Percentiles rank a stretch among this genome's conserved stretches.
phyloP scores from a whole-genome alignment of 2,888 invertebrate genomes.

The Agonum fuliginosum region DNA sequence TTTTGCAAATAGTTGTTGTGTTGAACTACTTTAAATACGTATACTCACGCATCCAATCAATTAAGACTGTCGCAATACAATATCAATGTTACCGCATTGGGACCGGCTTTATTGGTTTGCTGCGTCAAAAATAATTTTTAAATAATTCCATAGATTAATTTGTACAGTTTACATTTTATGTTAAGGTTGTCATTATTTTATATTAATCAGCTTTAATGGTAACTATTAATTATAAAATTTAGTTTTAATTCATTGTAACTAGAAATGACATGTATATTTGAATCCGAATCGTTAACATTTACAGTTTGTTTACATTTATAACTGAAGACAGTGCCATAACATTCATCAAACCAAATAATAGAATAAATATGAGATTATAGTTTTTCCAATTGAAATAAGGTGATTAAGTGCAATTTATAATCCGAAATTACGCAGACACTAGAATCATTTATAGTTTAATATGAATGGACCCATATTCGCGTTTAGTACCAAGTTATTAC shows the following conservation, averaged over 20 bases:
- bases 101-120: too few species aligned
- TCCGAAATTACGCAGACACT: not conserved
- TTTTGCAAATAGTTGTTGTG: not conserved
- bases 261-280: constrained; percentile 16
- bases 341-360: constrained; percentile 31
- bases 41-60: too few species aligned
- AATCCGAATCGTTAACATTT: constrained; percentile 8
- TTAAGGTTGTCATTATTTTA: not conserved
- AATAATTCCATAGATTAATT: constrained; percentile 28
- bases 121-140: constrained; percentile 15
- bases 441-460: too few species aligned
- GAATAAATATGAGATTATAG: constrained; percentile 31
- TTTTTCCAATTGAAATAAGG: not conserved
- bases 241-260: constrained; percentile 1
- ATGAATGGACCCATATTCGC: too few species aligned
- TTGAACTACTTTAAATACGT: constrained; percentile 20
- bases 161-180: constrained; percentile 31
- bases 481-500: too few species aligned
- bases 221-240: constrained; percentile 5
- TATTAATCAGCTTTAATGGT: constrained; percentile 26
- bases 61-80: too few species aligned
- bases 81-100: too few species aligned
- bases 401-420: constrained; percentile 12
- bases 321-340: constrained; percentile 13
- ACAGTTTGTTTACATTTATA: not conserved